Conservation (phyloP, 1,140 invertebrate genomes). For the Sesamia nonagrioides region DNA sequence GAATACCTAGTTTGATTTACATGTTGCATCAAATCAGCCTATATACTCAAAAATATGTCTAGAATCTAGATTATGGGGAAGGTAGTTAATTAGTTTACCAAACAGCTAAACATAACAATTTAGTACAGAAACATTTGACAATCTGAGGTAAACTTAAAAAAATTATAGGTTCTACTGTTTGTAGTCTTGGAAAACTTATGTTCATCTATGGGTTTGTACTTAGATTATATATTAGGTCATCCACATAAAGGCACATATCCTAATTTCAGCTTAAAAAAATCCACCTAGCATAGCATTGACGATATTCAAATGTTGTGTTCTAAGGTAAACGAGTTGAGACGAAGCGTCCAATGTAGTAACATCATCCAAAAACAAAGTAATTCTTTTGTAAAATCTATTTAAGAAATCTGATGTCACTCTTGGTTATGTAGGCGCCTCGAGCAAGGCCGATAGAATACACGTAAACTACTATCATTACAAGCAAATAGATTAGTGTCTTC, state of each 20-base stretch:
- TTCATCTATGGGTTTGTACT: too few relatives aligned
- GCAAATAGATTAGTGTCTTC: constrained; percentile 45
- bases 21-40: background rate
- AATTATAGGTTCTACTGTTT: too few relatives aligned
- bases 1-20: too few relatives aligned
- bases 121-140: background rate
- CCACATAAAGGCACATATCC: background rate
- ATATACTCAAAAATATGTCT: background rate
- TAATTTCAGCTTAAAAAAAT: background rate
- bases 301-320: constrained; percentile 22
- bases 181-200: too few relatives aligned
- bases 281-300: constrained; percentile 10
- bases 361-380: constrained; percentile 43
- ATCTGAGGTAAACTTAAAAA: background rate
- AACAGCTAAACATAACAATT: background rate
- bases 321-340: constrained; percentile 34
- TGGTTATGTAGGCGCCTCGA: constrained; percentile 64
- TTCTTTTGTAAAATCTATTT: constrained; percentile 59
- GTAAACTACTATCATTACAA: constrained; percentile 44
- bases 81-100: background rate
- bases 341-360: constrained; percentile 18
- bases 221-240: background rate
- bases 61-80: background rate
- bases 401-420: constrained; percentile 65
- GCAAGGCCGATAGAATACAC: constrained; percentile 66